phyloP scores from a whole-genome alignment of 2,888 invertebrate genomes.

The Philhelius pedissequus region DNA sequence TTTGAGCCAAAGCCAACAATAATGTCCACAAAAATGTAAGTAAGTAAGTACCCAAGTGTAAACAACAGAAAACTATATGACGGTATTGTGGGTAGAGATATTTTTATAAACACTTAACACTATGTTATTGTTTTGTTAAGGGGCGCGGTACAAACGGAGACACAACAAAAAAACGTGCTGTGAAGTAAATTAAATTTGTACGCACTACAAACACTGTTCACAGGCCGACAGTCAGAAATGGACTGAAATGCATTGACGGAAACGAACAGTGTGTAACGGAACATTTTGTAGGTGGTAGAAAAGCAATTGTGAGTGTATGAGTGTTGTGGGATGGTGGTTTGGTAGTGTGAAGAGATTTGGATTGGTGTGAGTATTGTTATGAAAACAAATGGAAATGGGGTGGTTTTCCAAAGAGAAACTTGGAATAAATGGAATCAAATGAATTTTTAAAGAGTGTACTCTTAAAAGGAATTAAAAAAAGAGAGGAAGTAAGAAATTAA shows the following conservation, averaged over 20 bases:
- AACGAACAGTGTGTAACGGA: slow-evolving; percentile 48
- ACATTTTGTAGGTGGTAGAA: slow-evolving; percentile 42
- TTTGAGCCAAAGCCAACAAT: slow-evolving; percentile 6
- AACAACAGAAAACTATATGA: slow-evolving; percentile 50
- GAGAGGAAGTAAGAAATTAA: no score
- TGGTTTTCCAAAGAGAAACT: not conserved
- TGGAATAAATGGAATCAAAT: not conserved
- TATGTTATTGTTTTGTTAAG: slow-evolving; percentile 45
- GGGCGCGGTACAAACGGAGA: slow-evolving; percentile 53
- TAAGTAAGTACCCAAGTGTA: slow-evolving; percentile 22
- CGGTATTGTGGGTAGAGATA: not conserved
- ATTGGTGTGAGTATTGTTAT: not conserved
- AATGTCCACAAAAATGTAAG: not conserved
- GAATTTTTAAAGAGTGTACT: not conserved
- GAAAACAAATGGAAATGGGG: slow-evolving; percentile 6
- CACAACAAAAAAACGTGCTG: slow-evolving; percentile 55
- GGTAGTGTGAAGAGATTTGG: not conserved
- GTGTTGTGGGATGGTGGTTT: slow-evolving; percentile 10
- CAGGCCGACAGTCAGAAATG: slow-evolving; percentile 63
- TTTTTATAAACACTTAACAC: slow-evolving; percentile 25
- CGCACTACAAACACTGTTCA: slow-evolving; percentile 46
- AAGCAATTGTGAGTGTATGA: not conserved
- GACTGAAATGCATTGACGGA: slow-evolving; percentile 59
- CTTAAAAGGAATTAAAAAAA: not conserved
- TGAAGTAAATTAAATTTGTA: slow-evolving; percentile 1